These are phyloP conservation scores for Hylyphantes graminicola DNA, from an alignment of 1,140 invertebrate genomes.

Conservation along the genomic window DNA sequence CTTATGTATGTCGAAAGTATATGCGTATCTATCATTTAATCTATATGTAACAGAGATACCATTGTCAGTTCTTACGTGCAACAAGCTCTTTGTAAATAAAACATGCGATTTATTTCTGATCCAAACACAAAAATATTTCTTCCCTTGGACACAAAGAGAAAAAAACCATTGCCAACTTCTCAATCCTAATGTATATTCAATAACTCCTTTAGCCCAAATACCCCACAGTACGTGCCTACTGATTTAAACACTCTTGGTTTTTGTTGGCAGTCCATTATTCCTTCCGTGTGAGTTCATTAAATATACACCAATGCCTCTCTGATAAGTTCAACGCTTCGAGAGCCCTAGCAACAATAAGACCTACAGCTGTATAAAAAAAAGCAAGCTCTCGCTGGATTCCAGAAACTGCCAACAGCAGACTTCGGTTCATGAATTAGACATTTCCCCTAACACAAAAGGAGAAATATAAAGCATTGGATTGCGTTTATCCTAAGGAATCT, in stretches of 20 bases:
- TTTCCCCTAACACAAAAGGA: conserved; percentile 31
- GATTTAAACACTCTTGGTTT: background rate
- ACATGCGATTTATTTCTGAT: too few species aligned
- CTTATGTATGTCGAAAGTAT: too few species aligned
- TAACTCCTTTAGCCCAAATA: background rate
- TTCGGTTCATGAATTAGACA: conserved; percentile 44
- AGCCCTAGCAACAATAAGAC: background rate
- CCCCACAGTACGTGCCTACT: background rate
- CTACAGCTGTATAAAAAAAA: background rate
- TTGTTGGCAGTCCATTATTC: background rate
- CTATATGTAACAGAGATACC: too few species aligned
- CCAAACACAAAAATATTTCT: too few species aligned
- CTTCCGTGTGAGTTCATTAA: too few species aligned
- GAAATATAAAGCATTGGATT: background rate
- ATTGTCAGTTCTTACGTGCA: too few species aligned
- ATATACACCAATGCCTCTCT: background rate
- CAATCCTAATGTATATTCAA: background rate
- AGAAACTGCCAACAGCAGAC: conserved; percentile 38
- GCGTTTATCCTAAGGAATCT: too few species aligned
- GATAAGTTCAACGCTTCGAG: background rate
- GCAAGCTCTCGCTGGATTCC: conserved; percentile 6
- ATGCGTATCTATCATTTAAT: too few species aligned
- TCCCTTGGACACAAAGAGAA: too few species aligned
- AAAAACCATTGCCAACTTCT: background rate
- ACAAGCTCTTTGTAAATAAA: too few species aligned